A percentile compares a stretch with the other conserved stretches of the same genome.
phyloP scores from a whole-genome alignment of 2,888 invertebrate genomes.

The Trichogramma evanescens region DNA sequence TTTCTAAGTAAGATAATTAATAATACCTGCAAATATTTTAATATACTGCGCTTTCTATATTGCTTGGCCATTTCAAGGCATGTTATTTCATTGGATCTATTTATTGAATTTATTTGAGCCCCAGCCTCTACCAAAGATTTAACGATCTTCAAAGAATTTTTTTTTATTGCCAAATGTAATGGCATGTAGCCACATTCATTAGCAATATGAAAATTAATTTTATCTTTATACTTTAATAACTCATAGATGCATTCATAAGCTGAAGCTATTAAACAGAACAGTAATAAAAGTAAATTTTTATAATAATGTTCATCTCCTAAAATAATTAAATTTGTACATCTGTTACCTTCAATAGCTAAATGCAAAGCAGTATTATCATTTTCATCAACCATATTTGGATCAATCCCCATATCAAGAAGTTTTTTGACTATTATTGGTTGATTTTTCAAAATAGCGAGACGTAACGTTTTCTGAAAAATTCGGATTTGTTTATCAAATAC shows the following conservation, averaged over 20 bases:
- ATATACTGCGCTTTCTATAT: constrained; percentile 47
- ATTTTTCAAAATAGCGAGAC: constrained; percentile 46
- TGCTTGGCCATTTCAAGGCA: constrained; percentile 62
- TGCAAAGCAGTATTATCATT: constrained; percentile 48
- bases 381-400: constrained; percentile 47
- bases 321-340: not conserved
- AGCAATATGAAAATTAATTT: constrained; percentile 28
- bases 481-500: no score
- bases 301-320: not conserved
- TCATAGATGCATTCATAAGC: constrained; percentile 30
- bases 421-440: constrained; percentile 41
- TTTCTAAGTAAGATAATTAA: no score
- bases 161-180: constrained; percentile 37
- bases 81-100: constrained; percentile 56
- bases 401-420: constrained; percentile 41
- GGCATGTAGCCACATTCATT: constrained; percentile 38
- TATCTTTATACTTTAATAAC: constrained; percentile 25
- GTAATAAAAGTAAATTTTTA: no score
- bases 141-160: constrained; percentile 45
- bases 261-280: not conserved
- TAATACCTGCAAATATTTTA: constrained; percentile 44
- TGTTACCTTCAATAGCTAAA: constrained; percentile 43
- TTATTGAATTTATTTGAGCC: constrained; percentile 54
- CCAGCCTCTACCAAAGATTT: constrained; percentile 50
- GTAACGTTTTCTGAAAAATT: constrained; percentile 41